Conservation (phyloP, 2,797 vertebrate species). For the Meriones psammophilus region DNA sequence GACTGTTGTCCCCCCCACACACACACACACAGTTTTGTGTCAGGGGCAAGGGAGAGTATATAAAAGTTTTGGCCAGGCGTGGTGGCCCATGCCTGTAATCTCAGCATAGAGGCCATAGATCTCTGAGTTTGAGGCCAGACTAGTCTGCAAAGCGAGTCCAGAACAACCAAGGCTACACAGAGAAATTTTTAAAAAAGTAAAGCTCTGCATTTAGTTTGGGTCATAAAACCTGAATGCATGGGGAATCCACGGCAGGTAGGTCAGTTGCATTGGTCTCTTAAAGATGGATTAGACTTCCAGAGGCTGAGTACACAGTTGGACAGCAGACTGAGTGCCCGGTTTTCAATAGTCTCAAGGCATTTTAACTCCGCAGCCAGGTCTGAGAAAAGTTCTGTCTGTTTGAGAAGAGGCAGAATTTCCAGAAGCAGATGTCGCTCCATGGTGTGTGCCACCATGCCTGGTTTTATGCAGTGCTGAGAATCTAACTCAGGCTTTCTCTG, state of each 20-base stretch:
- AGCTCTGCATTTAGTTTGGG: not conserved
- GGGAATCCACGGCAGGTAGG: not conserved
- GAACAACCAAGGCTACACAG: too few species aligned
- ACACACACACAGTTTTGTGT: not conserved
- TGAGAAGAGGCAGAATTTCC: not conserved
- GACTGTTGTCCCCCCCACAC: not conserved
- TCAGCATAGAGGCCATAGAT: too few species aligned
- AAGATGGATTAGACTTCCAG: not conserved
- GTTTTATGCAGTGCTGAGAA: too few species aligned
- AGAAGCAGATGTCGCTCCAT: not conserved
- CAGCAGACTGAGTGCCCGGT: not conserved
- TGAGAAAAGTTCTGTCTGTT: not conserved
- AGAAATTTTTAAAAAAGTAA: not conserved
- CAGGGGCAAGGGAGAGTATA: not conserved
- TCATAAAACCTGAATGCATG: not conserved
- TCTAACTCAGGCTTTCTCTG: too few species aligned
- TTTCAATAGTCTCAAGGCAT: not conserved
- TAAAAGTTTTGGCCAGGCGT: not conserved
- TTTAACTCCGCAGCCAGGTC: not conserved
- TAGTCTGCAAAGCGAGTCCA: too few species aligned
- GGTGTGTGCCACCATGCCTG: too few species aligned
- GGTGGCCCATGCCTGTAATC: too few species aligned
- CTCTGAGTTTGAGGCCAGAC: too few species aligned
- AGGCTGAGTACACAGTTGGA: not conserved
- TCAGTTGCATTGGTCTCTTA: not conserved